Conservation (phyloP, 2,888 invertebrate species). For the Arge pagana region DNA sequence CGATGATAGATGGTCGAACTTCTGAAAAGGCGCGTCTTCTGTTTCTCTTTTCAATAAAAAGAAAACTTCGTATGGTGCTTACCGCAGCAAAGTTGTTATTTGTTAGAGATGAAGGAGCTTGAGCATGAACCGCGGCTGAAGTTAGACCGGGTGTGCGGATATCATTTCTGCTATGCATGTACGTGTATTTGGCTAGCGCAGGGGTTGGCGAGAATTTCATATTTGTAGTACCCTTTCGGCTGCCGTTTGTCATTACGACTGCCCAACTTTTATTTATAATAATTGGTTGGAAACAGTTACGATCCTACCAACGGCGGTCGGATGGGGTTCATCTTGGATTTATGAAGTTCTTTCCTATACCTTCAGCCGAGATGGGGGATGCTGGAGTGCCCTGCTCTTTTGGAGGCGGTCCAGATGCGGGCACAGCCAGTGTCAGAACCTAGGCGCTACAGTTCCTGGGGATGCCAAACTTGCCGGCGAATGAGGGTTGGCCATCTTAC, state of each 20-base stretch:
- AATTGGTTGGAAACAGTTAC: conserved; percentile 55
- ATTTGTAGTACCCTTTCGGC: conserved; percentile 26
- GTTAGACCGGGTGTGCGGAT: too few species aligned
- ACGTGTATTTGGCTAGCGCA: too few species aligned
- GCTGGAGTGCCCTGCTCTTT: conserved; percentile 47
- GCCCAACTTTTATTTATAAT: conserved; percentile 55
- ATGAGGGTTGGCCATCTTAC: conserved; percentile 52
- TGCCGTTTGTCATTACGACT: conserved; percentile 52
- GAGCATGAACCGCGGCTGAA: too few species aligned
- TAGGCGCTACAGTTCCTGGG: conserved; percentile 25
- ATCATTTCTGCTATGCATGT: too few species aligned
- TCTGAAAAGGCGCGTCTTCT: too few species aligned
- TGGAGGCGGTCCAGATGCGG: conserved; percentile 53
- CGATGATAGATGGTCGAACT: too few species aligned
- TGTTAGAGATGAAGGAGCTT: too few species aligned
- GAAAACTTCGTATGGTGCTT: too few species aligned
- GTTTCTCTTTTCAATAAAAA: too few species aligned
- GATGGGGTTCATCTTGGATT: conserved; percentile 42
- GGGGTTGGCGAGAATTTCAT: background rate
- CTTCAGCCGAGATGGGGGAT: conserved; percentile 41
- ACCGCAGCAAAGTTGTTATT: too few species aligned
- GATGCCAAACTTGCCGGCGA: conserved; percentile 28
- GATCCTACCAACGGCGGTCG: conserved; percentile 37
- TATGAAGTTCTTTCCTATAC: conserved; percentile 46
- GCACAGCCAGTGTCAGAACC: conserved; percentile 38